phyloP scores from a whole-genome alignment of 2,888 invertebrate species.

The Pseudococcus viburni region DNA sequence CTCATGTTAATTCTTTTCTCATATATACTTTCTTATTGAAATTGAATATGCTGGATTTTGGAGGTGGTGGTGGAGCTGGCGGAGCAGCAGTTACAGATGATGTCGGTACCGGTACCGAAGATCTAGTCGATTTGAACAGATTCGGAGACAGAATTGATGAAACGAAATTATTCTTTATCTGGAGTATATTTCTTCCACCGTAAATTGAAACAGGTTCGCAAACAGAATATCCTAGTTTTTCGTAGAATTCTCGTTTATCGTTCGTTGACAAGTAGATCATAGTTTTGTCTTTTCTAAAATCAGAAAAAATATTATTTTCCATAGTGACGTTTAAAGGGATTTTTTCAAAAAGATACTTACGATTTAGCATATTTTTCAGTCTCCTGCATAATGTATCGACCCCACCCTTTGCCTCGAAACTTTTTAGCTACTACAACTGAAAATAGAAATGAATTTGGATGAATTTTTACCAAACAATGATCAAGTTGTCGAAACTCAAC shows the following conservation, averaged over 20 bases:
- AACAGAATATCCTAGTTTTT: conserved; percentile 70
- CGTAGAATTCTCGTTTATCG: conserved; percentile 71
- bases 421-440: conserved; percentile 78
- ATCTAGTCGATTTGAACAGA: not conserved
- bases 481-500: not conserved
- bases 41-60: not conserved
- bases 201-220: conserved; percentile 69
- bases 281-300: conserved; percentile 69
- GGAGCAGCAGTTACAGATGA: not conserved
- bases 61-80: conserved; percentile 22
- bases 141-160: conserved; percentile 1
- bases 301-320: not conserved
- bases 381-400: conserved; percentile 81
- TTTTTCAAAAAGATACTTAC: conserved; percentile 70
- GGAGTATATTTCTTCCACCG: conserved; percentile 56
- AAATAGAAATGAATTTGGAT: conserved; percentile 67
- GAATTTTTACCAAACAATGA: not conserved
- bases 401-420: conserved; percentile 83
- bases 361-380: conserved; percentile 80
- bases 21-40: conserved; percentile 30
- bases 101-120: conserved; percentile 7
- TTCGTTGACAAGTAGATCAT: conserved; percentile 70
- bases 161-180: conserved; percentile 16
- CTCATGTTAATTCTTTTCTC: conserved; percentile 31
- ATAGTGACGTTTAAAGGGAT: not conserved